These are phyloP conservation scores for Zenarchopterus dispar DNA, from an alignment of 2,797 vertebrate genomes.

Conservation along the genomic window DNA sequence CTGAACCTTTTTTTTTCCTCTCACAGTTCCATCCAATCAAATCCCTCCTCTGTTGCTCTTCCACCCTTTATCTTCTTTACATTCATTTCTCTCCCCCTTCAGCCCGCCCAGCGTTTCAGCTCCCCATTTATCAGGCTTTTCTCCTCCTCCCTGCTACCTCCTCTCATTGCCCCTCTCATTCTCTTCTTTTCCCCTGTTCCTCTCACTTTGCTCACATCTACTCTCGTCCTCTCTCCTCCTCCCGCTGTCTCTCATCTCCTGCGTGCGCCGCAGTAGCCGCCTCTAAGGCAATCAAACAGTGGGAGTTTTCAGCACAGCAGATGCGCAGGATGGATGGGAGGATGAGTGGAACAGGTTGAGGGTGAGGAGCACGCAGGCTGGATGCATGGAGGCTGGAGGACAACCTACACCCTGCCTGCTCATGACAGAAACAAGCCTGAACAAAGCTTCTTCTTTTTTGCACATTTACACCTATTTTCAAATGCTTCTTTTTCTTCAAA, in stretches of 20 bases:
- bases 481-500: not conserved
- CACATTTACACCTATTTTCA: not conserved
- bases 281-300: slow-evolving; percentile 75
- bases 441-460: not conserved
- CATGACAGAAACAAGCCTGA: slow-evolving; percentile 15
- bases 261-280: slow-evolving; percentile 50
- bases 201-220: slow-evolving; percentile 2
- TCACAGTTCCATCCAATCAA: not conserved
- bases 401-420: slow-evolving; percentile 34
- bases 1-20: slow-evolving; percentile 3
- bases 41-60: not conserved
- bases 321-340: slow-evolving; percentile 62
- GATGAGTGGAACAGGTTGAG: slow-evolving; percentile 53
- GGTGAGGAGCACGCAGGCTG: slow-evolving; percentile 33
- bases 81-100: not conserved
- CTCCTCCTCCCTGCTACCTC: too few relatives aligned
- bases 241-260: slow-evolving; percentile 55
- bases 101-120: not conserved
- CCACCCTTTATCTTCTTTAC: slow-evolving; percentile 4
- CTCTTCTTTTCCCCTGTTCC: not conserved
- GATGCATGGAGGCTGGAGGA: slow-evolving; percentile 40
- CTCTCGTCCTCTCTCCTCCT: slow-evolving; percentile 14
- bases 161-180: not conserved
- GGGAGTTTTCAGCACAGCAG: slow-evolving; percentile 72
- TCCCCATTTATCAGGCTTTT: not conserved